These are phyloP conservation scores for Pica pica DNA, from an alignment of 2,113 vertebrate genomes.

Conservation along the genomic window DNA sequence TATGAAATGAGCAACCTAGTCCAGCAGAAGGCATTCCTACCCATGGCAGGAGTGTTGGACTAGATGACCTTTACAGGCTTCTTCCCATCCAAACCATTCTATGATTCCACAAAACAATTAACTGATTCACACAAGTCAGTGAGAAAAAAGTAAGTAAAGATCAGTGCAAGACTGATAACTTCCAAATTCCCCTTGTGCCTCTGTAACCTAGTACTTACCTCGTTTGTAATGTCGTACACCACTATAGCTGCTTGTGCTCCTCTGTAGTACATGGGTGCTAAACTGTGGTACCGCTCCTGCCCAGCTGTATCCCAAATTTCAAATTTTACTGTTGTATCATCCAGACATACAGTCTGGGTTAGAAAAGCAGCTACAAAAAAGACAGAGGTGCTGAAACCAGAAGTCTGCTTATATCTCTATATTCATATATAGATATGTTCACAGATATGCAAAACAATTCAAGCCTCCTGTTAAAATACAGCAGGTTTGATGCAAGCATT, in stretches of 20 bases:
- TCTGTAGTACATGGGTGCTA: constrained; percentile 99
- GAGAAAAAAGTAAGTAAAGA: not conserved
- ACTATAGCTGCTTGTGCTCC: constrained; percentile 98
- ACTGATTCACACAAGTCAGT: not conserved
- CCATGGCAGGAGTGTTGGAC: not conserved
- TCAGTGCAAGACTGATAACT: not conserved
- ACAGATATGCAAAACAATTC: not conserved
- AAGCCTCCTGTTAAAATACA: not conserved
- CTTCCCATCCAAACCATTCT: not conserved
- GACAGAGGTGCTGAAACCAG: constrained; percentile 33
- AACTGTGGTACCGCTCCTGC: constrained; percentile 97
- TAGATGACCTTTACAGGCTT: not conserved
- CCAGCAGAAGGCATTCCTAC: not conserved
- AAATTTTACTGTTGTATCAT: constrained; percentile 99
- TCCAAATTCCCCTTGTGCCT: not conserved
- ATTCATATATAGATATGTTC: not conserved
- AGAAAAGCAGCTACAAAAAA: constrained; percentile 94
- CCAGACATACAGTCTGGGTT: constrained; percentile 98
- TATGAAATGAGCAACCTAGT: not conserved
- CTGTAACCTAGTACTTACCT: constrained; percentile 74
- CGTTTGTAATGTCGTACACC: constrained; percentile 98
- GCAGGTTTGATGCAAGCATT: not conserved
- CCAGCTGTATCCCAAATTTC: constrained; percentile 99
- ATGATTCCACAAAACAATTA: not conserved
- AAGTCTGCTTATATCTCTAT: not conserved